Evolutionary conservation across 2,888 invertebrate genomes (phyloP).

Genomic region (Epirrita christyi): DNA sequence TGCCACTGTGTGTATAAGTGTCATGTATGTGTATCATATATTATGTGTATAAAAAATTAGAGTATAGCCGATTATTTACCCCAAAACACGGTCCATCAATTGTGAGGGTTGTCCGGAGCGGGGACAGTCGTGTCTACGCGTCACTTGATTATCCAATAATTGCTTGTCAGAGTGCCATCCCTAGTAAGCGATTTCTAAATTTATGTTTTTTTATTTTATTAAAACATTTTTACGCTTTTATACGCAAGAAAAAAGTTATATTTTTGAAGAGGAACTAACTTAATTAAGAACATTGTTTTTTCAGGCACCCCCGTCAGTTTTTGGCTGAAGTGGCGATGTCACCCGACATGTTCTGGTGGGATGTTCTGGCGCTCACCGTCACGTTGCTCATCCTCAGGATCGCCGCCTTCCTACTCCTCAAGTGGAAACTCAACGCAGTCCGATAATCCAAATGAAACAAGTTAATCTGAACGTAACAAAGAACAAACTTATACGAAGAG

Average conservation of each 20-base stretch:
- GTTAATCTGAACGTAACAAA: slow-evolving; percentile 2
- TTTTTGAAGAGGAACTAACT: too few relatives aligned
- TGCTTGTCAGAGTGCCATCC: slow-evolving; percentile 48
- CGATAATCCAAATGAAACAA: slow-evolving; percentile 72
- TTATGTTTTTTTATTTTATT: neutral
- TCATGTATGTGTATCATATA: too few relatives aligned
- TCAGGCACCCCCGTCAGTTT: slow-evolving; percentile 91
- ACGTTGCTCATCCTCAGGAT: slow-evolving; percentile 88
- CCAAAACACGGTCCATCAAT: slow-evolving; percentile 2
- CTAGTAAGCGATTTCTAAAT: neutral
- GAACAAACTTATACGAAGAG: neutral
- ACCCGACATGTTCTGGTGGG: slow-evolving; percentile 93
- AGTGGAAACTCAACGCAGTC: slow-evolving; percentile 89
- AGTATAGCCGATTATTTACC: too few relatives aligned
- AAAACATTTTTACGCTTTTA: too few relatives aligned
- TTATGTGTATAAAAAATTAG: too few relatives aligned
- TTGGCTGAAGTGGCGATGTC: slow-evolving; percentile 92
- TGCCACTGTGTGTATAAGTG: too few relatives aligned
- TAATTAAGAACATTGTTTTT: slow-evolving; percentile 8
- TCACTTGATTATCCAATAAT: slow-evolving; percentile 54
- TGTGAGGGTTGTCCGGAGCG: slow-evolving; percentile 4
- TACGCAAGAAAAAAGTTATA: too few relatives aligned
- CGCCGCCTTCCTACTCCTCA: slow-evolving; percentile 89
- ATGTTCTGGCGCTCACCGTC: slow-evolving; percentile 88
- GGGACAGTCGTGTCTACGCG: slow-evolving; percentile 32